A percentile compares a stretch with the other conserved stretches of the same genome.
Conservation (phyloP, 2,888 invertebrate genomes). For the Ectobius pallidus region DNA sequence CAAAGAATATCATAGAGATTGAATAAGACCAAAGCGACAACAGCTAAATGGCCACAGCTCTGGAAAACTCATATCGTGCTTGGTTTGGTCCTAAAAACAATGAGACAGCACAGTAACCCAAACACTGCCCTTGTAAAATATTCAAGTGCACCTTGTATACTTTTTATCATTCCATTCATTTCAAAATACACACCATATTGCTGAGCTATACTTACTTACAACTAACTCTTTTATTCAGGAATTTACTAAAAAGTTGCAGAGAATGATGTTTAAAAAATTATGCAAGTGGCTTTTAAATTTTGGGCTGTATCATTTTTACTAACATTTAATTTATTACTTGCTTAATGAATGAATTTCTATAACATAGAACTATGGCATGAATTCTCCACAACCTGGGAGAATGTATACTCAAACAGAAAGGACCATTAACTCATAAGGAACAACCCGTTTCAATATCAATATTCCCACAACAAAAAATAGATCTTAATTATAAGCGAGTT, state of each 20-base stretch:
- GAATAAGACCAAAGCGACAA: not conserved
- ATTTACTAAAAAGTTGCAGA: no score
- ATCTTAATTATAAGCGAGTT: slow-evolving; percentile 10
- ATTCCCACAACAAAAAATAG: not conserved
- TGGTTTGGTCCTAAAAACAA: slow-evolving; percentile 9
- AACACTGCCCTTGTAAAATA: not conserved
- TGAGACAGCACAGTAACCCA: not conserved
- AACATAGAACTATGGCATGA: not conserved
- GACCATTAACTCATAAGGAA: slow-evolving; percentile 6
- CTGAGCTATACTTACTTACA: no score
- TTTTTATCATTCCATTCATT: not conserved
- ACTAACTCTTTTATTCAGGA: no score
- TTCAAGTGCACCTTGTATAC: not conserved
- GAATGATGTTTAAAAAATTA: no score
- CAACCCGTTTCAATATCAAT: slow-evolving; percentile 7
- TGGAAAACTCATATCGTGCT: not conserved
- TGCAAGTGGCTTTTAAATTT: no score
- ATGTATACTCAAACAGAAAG: not conserved
- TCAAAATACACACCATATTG: no score
- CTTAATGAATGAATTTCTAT: no score
- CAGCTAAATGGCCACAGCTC: not conserved
- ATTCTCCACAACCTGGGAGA: not conserved
- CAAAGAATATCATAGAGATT: slow-evolving; percentile 13
- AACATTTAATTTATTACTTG: no score
- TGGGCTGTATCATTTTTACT: no score